Base-by-base conservation (phyloP, 2,888 invertebrate genomes). In the Polydrusus pterygomalis region DNA sequence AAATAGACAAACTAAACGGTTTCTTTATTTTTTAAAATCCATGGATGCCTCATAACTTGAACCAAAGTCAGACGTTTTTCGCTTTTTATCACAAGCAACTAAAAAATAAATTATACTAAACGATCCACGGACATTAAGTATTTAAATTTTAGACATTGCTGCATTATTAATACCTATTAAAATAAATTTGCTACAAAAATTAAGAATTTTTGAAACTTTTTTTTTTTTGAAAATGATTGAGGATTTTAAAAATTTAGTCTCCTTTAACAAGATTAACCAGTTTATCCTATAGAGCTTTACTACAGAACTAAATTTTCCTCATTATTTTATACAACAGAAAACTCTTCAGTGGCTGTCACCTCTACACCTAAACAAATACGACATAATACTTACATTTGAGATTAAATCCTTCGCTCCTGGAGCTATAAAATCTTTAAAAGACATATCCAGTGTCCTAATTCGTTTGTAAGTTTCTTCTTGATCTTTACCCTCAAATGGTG, bases 401-500 rank as follows among this genome's bases (percentile, higher is more conserved):
- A 97, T 96, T 68, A 96, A 91, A 87, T 96, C 93, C 79, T 90
- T 91, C 0, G 96, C 96, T 56, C 90, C 92, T n/a, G 90, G 90
- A 0, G 93, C 92, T 5, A 96, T 90, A 86, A 92, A 92, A 84
- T 94, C 92, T 58, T 89, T 91, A 81, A 93, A 93, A 71, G 92
- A 15, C 9, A 78, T 18, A 62, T 76, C 91, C 0, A 92, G 93
- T 86, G 91, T 92, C 75, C 91, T 91, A 70, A 97, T 97, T 84
- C 93, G 94, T 77, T 89, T 89, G 84, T 95, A 96, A 0, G 96
- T 96, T 81, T 93, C 93, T 67, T 94, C 92, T 62, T 93, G 92
- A 64, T 91, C 90, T 63, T 74, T 75, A 1, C 94, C 94, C 78
- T 94, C 95, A 88, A 99, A 99, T 0, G 99, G 99, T 7, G 99